phyloP scores from a whole-genome alignment of 2,888 invertebrate genomes.

The Achlya flavicornis region DNA sequence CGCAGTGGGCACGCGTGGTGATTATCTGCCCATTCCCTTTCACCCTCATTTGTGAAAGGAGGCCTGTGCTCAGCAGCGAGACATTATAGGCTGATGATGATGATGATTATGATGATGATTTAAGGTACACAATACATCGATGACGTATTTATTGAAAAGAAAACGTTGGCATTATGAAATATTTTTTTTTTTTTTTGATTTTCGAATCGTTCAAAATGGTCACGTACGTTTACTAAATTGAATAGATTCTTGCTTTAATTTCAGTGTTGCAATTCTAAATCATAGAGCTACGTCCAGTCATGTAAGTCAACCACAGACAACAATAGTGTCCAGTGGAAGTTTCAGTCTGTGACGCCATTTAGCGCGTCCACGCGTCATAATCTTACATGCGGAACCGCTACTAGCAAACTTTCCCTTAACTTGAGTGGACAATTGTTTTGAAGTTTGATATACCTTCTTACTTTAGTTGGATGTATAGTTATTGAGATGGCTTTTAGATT shows the following conservation, averaged over 20 bases:
- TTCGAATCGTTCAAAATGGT: too few species aligned
- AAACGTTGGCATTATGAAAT: too few species aligned
- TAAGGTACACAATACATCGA: background rate
- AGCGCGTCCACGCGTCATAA: conserved; percentile 51
- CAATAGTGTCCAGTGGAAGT: conserved; percentile 46
- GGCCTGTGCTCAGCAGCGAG: too few species aligned
- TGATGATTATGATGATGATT: too few species aligned
- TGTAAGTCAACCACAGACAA: conserved; percentile 29
- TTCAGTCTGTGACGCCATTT: conserved; percentile 30
- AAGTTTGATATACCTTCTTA: background rate
- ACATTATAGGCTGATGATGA: too few species aligned
- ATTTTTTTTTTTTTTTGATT: too few species aligned
- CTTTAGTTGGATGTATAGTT: background rate
- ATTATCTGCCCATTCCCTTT: too few species aligned
- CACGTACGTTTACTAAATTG: too few species aligned
- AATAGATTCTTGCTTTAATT: too few species aligned
- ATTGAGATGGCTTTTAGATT: background rate
- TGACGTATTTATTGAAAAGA: too few species aligned
- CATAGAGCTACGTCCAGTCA: conserved; percentile 5
- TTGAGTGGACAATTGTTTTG: conserved; percentile 30
- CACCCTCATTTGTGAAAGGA: too few species aligned
- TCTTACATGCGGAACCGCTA: conserved; percentile 42
- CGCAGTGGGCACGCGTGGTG: too few species aligned
- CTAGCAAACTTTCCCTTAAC: conserved; percentile 46
- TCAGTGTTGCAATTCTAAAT: background rate